Evolutionary conservation across 2,797 vertebrate genomes (phyloP).

Genomic region (Sebastolobus alascanus): DNA sequence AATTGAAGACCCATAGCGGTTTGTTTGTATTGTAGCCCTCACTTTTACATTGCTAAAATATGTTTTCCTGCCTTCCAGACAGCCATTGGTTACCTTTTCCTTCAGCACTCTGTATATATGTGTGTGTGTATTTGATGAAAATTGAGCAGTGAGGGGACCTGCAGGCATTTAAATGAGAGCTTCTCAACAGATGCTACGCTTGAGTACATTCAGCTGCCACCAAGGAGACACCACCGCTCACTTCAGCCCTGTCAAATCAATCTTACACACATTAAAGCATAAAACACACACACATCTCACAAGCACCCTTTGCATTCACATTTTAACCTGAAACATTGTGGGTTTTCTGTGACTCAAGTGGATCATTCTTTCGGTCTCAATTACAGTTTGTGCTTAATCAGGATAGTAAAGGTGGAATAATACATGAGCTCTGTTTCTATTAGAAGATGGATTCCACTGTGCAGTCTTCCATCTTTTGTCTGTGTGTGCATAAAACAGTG

Average conservation of each 20-base stretch:
- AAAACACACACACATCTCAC: neutral
- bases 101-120: neutral
- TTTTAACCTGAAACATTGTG: neutral
- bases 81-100: neutral
- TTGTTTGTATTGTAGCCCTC: neutral
- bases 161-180: conserved; percentile 26
- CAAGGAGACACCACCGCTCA: neutral
- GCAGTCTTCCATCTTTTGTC: neutral
- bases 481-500: neutral
- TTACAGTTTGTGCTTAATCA: neutral
- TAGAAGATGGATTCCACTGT: neutral
- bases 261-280: neutral
- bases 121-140: conserved; percentile 18
- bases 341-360: conserved; percentile 3
- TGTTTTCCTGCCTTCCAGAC: conserved; percentile 6
- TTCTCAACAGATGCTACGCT: conserved; percentile 5
- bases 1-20: neutral
- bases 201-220: conserved; percentile 8
- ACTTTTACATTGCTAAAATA: neutral
- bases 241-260: conserved; percentile 6
- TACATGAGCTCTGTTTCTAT: conserved; percentile 1
- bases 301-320: neutral
- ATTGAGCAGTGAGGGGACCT: conserved; percentile 14
- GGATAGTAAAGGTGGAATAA: neutral
- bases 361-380: neutral